These are phyloP conservation scores for Mastomys coucha DNA, from an alignment of 2,113 vertebrate genomes.

Conservation along the genomic window DNA sequence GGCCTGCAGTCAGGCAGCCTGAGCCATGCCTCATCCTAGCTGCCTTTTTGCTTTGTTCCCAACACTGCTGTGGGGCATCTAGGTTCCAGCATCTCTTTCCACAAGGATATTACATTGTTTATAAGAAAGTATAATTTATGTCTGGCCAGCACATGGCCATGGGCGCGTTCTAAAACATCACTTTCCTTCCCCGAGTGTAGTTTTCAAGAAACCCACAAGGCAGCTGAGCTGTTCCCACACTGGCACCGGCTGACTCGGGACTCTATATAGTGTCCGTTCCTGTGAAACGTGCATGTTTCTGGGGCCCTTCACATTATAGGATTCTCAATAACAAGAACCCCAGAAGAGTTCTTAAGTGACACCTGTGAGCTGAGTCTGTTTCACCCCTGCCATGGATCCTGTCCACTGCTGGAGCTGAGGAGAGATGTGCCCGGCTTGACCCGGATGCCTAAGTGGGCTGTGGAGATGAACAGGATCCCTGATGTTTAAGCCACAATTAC, in stretches of 20 bases:
- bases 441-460: background rate
- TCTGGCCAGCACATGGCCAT: background rate
- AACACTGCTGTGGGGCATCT: background rate
- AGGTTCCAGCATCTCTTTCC: background rate
- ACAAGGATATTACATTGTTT: background rate
- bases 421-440: background rate
- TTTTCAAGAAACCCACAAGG: background rate
- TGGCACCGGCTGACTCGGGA: background rate
- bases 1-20: background rate
- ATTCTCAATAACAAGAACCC: background rate
- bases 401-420: background rate
- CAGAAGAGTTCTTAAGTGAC: background rate
- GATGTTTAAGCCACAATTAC: background rate
- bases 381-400: background rate
- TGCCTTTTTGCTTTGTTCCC: background rate
- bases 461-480: background rate
- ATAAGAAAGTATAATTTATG: background rate
- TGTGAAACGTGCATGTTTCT: background rate
- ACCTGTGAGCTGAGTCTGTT: background rate
- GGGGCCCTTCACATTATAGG: background rate
- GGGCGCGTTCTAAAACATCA: background rate
- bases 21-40: fast-evolving
- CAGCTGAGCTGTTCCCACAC: background rate
- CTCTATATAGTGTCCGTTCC: background rate
- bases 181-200: background rate